phyloP scores from a whole-genome alignment of 2,113 vertebrate species.

The Paramormyrops kingsleyae region DNA sequence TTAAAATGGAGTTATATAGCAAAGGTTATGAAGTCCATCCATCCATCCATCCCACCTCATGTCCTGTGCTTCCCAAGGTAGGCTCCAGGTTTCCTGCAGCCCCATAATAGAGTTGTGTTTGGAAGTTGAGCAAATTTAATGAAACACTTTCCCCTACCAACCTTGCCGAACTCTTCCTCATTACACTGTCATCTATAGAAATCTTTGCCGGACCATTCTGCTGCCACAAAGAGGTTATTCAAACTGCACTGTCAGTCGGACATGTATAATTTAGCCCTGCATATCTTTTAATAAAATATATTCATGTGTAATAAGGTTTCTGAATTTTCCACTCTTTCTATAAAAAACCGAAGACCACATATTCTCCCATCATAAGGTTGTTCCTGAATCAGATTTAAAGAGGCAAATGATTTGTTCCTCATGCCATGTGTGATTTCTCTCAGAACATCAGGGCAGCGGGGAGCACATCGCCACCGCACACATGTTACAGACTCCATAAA shows the following conservation, averaged over 20 bases:
- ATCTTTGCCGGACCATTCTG: neutral
- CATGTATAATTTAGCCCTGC: neutral
- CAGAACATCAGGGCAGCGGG: neutral
- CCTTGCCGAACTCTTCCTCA: neutral
- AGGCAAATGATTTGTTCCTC: neutral
- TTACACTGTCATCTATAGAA: neutral
- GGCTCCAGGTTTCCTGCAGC: neutral
- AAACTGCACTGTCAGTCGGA: neutral
- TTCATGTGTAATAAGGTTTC: constrained; percentile 4
- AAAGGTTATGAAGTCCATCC: neutral
- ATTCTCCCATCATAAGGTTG: neutral
- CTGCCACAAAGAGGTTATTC: neutral
- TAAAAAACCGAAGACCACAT: neutral
- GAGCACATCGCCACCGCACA: neutral
- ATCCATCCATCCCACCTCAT: neutral
- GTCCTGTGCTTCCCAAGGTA: neutral
- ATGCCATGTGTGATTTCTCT: neutral
- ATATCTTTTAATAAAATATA: neutral
- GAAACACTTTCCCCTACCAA: neutral
- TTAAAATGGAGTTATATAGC: neutral
- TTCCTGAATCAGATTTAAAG: neutral
- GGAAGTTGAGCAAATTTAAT: neutral
- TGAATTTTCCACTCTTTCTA: neutral
- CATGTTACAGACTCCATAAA: neutral
- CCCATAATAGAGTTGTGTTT: neutral